Evolutionary conservation across 2,797 vertebrate species (phyloP).

Genomic region (Eospalax fontanierii): DNA sequence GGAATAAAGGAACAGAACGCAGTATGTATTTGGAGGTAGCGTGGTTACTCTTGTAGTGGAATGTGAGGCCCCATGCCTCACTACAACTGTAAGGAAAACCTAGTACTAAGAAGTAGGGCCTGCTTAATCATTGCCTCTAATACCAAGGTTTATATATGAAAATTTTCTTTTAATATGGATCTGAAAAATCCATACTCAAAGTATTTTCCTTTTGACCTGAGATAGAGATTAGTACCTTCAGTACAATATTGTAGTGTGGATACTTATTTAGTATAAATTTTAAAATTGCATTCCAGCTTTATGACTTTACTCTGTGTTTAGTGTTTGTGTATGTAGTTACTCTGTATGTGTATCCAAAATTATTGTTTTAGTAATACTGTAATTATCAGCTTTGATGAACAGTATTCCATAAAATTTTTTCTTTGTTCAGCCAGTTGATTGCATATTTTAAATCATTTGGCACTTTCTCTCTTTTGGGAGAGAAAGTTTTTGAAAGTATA

Average conservation of each 20-base stretch:
- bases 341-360: constrained; percentile 22
- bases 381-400: constrained; percentile 58
- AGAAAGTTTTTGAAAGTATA: constrained; percentile 40
- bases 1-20: constrained; percentile 26
- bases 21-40: constrained; percentile 13
- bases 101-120: background rate
- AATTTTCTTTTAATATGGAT: constrained; percentile 48
- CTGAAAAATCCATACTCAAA: constrained; percentile 50
- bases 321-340: no score
- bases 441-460: constrained; percentile 4
- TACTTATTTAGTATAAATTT: constrained; percentile 24
- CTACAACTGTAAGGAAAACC: background rate
- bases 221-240: constrained; percentile 41
- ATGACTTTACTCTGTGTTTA: constrained; percentile 54
- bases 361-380: constrained; percentile 35
- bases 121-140: constrained; percentile 6
- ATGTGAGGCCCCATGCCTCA: background rate
- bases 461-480: background rate
- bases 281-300: constrained; percentile 32
- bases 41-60: background rate
- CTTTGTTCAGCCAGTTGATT: constrained; percentile 5
- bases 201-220: constrained; percentile 51
- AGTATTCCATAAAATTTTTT: background rate
- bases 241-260: background rate
- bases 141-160: constrained; percentile 20